Conservation (phyloP, 1,140 invertebrate genomes). For the Pseudomyrmex concolor region DNA sequence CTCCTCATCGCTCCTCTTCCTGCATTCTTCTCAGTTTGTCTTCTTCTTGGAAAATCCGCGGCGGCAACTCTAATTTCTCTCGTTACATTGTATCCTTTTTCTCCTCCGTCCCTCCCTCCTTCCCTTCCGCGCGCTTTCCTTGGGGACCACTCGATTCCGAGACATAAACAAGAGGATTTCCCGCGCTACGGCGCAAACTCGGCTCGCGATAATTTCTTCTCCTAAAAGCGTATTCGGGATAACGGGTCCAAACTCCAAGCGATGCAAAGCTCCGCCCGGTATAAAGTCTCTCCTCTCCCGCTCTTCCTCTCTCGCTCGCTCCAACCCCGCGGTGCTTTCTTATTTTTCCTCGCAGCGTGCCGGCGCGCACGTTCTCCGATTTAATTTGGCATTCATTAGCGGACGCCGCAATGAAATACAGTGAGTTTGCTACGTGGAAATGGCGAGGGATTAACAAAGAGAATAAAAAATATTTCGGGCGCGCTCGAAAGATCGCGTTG, state of each 20-base stretch:
- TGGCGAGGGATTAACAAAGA: slow-evolving; percentile 55
- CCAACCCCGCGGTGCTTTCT: neutral
- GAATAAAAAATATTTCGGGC: slow-evolving; percentile 57
- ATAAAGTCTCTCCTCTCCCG: neutral
- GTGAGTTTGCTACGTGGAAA: slow-evolving; percentile 46
- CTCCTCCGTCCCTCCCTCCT: neutral
- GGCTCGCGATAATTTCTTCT: slow-evolving; percentile 60
- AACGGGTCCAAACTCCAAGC: slow-evolving; percentile 48
- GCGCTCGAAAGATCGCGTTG: slow-evolving; percentile 14
- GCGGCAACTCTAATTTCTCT: slow-evolving; percentile 63
- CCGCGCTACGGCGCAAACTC: slow-evolving; percentile 23
- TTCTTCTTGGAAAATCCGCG: slow-evolving; percentile 46
- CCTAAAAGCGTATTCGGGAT: slow-evolving; percentile 55
- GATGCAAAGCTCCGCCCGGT: slow-evolving; percentile 40
- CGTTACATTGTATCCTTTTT: slow-evolving; percentile 49
- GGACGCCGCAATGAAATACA: slow-evolving; percentile 55
- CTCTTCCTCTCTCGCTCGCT: slow-evolving; percentile 17
- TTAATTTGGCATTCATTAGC: slow-evolving; percentile 65
- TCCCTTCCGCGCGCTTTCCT: neutral
- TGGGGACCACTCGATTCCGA: slow-evolving; percentile 62
- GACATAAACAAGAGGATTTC: slow-evolving; percentile 69
- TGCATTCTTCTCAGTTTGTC: slow-evolving; percentile 46
- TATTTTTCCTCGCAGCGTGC: slow-evolving; percentile 33
- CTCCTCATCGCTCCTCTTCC: neutral
- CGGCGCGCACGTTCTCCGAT: slow-evolving; percentile 57